phyloP scores from a whole-genome alignment of 2,797 vertebrate genomes.

The Micropoecilia bifurca region DNA sequence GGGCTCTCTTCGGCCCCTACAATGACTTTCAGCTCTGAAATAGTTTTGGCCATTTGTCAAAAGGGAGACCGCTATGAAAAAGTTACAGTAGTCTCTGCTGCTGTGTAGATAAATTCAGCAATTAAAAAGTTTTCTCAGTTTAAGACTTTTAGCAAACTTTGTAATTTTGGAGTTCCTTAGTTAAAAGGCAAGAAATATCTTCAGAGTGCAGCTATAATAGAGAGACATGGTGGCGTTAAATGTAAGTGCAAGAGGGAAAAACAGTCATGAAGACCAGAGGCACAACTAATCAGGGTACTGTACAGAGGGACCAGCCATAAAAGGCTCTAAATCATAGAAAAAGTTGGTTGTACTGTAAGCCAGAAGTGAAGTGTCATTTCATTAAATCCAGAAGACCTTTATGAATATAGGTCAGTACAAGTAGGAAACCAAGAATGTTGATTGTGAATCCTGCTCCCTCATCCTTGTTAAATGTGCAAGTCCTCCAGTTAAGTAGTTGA shows the following conservation, averaged over 20 bases:
- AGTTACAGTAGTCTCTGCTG: slow-evolving; percentile 31
- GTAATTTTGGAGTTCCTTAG: slow-evolving; percentile 53
- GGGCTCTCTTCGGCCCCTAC: slow-evolving; percentile 3
- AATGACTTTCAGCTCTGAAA: slow-evolving; percentile 22
- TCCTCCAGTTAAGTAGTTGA: neutral
- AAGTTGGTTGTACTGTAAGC: neutral
- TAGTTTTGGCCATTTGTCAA: slow-evolving; percentile 6
- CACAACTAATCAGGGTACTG: slow-evolving; percentile 46
- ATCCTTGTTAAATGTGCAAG: neutral
- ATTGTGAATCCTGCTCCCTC: neutral
- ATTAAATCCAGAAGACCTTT: neutral
- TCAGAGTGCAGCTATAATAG: slow-evolving; percentile 36
- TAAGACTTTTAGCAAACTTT: slow-evolving; percentile 51
- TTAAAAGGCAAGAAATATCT: slow-evolving; percentile 54
- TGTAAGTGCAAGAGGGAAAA: slow-evolving; percentile 71
- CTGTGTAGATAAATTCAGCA: slow-evolving; percentile 39
- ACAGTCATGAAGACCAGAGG: slow-evolving; percentile 70
- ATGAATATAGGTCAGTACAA: neutral
- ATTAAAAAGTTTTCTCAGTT: slow-evolving; percentile 32
- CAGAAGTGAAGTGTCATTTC: neutral
- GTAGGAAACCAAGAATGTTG: neutral
- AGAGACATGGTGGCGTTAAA: slow-evolving; percentile 71
- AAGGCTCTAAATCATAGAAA: slow-evolving; percentile 12
- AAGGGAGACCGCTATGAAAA: slow-evolving; percentile 13
- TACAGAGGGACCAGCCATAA: slow-evolving; percentile 15